These are phyloP conservation scores for Alectura lathami DNA, from an alignment of 2,113 vertebrate genomes.

Conservation along the genomic window DNA sequence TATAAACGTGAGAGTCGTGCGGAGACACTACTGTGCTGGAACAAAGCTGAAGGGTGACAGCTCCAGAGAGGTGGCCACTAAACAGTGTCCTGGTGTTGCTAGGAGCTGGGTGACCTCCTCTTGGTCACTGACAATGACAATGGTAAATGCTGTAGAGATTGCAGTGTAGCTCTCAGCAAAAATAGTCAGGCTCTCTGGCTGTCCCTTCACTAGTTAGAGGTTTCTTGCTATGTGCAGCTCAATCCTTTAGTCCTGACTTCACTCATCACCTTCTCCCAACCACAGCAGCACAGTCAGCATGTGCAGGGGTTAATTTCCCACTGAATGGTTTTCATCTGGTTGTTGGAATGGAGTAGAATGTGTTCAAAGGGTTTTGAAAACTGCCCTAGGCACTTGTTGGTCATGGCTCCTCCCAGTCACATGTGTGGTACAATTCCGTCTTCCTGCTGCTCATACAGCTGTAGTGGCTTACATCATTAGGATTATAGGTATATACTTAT, in stretches of 20 bases:
- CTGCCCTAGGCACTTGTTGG: not conserved
- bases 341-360: not conserved
- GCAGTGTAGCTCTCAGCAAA: not conserved
- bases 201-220: not conserved
- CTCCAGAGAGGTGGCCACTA: not conserved
- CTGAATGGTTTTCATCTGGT: not conserved
- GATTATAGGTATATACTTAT: not conserved
- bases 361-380: not conserved
- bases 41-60: not conserved
- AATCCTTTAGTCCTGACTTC: not conserved
- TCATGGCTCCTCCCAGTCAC: not conserved
- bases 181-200: accelerated
- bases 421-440: not conserved
- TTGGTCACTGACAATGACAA: not conserved
- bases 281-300: not conserved
- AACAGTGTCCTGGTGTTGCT: not conserved
- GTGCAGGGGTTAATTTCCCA: not conserved
- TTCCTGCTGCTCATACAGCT: not conserved
- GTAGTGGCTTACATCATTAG: not conserved
- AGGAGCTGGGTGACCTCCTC: not conserved
- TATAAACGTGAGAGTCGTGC: not conserved
- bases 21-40: not conserved
- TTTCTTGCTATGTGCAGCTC: not conserved
- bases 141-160: not conserved
- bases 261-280: not conserved